Evolutionary conservation across 2,888 invertebrate genomes (phyloP).

Genomic region (Azorinus chamasolen): DNA sequence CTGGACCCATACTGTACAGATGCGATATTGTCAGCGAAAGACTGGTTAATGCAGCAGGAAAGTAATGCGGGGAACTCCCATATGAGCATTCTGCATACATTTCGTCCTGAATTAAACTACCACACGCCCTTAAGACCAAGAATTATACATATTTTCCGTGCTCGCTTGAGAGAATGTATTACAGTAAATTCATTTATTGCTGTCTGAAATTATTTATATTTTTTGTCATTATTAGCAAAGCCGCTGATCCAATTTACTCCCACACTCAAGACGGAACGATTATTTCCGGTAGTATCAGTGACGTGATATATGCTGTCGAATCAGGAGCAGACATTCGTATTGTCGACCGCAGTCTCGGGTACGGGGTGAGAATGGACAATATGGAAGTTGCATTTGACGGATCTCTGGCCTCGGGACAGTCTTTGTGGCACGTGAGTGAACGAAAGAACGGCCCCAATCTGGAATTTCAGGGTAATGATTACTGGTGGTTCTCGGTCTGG

Average conservation of each 20-base stretch:
- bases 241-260: constrained; percentile 45
- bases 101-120: too few species aligned
- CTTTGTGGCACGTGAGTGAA: constrained; percentile 64
- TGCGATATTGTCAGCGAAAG: too few species aligned
- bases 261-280: constrained; percentile 64
- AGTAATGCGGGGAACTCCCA: too few species aligned
- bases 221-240: constrained; percentile 47
- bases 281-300: constrained; percentile 49
- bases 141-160: too few species aligned
- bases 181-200: too few species aligned
- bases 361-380: constrained; percentile 63
- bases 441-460: constrained; percentile 55
- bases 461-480: constrained; percentile 58
- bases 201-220: too few species aligned
- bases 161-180: too few species aligned
- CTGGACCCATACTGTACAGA: too few species aligned
- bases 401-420: constrained; percentile 53
- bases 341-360: constrained; percentile 62
- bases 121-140: too few species aligned
- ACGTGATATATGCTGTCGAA: constrained; percentile 58
- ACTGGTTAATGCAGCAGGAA: too few species aligned
- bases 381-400: constrained; percentile 57
- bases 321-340: constrained; percentile 62
- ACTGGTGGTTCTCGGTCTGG: constrained; percentile 67
- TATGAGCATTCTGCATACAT: too few species aligned